Evolutionary conservation across 2,888 invertebrate genomes (phyloP), one percentile per base, ranked within the genome.

Genomic region (Chirona hameri): DNA sequence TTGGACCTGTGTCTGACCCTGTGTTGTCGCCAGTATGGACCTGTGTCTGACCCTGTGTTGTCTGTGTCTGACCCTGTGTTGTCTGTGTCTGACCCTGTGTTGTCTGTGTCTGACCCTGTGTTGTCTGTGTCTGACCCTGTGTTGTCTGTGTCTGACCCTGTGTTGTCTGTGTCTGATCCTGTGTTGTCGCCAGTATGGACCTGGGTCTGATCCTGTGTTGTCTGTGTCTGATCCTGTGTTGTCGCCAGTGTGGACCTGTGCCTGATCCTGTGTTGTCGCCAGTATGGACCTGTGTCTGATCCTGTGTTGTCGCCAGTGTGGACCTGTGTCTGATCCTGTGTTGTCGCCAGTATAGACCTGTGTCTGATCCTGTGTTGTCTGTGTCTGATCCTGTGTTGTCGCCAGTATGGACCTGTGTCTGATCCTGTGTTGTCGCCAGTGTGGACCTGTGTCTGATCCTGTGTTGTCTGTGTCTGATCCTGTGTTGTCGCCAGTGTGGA

Each of bases 171-270:
- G 7, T 39, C 39, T 39, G 39, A 39, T 7, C 39, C 39, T 39
- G 39, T 39, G 7, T 39, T 39, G 39, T 39, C 39, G 7, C 39
- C n/a, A n/a, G n/a, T n/a, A n/a, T 72, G 46, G 55, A 81, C 48
- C 55, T 48, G 79, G 39, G 12, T 55, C n/a, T n/a, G n/a, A n/a
- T n/a, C n/a, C n/a, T n/a, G n/a, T n/a, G n/a, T n/a, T n/a, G n/a
- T n/a, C n/a, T n/a, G n/a, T n/a, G n/a, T n/a, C 55, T 18, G 18
- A 55, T 82, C 76, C 55, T 84, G 81, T 21, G 82, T 80, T 80
- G 55, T 81, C 72, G 76, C 82, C 81, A 39, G 95, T n/a, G 91
- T 98, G 14, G 91, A 91, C 84, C 92, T 95, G 48, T 93, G 7
- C 7, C 39, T 39, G 39, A 39, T 7, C 39, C 39, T 39, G 39